Evolutionary conservation across 2,888 invertebrate genomes (phyloP).

Genomic region (Dione vanillae): DNA sequence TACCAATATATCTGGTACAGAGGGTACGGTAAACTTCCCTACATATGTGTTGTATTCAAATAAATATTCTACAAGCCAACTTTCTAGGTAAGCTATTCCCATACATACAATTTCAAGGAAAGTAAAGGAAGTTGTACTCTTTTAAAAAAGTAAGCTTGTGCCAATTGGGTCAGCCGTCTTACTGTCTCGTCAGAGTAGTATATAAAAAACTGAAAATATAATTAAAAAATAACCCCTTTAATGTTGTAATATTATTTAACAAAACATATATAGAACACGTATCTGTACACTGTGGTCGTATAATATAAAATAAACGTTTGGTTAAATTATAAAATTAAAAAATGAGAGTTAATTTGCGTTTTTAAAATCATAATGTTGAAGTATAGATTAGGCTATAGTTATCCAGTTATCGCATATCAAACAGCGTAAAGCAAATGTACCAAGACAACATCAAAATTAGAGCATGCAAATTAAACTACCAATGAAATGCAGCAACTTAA

Average conservation of each 20-base stretch:
- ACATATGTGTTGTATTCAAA: background rate
- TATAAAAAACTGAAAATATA: constrained; percentile 53
- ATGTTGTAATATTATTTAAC: background rate
- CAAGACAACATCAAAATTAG: constrained; percentile 15
- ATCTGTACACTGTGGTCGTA: too few species aligned
- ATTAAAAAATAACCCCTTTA: constrained; percentile 19
- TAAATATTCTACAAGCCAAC: background rate
- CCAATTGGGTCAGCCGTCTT: constrained; percentile 77
- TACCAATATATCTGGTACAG: too few species aligned
- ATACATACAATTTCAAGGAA: constrained; percentile 42
- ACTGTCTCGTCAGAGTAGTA: constrained; percentile 56
- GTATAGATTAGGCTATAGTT: background rate
- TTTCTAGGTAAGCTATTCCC: background rate
- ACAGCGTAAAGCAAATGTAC: background rate
- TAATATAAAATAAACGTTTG: too few species aligned
- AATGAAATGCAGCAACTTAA: constrained; percentile 34
- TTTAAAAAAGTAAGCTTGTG: constrained; percentile 63
- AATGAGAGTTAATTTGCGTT: background rate
- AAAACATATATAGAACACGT: background rate
- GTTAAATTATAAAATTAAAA: too few species aligned
- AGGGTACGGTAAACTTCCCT: too few species aligned
- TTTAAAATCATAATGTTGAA: background rate
- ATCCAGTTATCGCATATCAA: background rate
- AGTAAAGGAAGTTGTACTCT: constrained; percentile 59
- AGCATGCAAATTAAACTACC: constrained; percentile 27